Evolutionary conservation across 2,113 vertebrate species (phyloP), one percentile per base, ranked within the genome.

Genomic region (Callaeas wilsoni): DNA sequence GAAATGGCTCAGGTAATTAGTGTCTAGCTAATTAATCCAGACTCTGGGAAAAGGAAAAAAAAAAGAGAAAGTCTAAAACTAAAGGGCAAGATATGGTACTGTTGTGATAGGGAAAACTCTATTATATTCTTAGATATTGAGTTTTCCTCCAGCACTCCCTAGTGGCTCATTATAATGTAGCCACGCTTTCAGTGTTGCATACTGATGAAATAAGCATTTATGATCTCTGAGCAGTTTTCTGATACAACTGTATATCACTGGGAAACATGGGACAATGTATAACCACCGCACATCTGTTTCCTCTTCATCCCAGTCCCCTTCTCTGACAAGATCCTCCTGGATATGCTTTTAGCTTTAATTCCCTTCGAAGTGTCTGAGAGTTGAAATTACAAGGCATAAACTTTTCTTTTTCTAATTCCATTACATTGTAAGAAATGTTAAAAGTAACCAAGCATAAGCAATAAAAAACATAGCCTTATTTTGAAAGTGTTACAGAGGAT

Each of bases 1-100:
- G 75, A 95, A 96, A 96, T 95, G 57, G 79, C 60, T 77, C 87
- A 59, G 64, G 63, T 90, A 85, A 96, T 95, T 95, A 87, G 52
- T 74, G 78, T 35, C 63, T 88, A 83, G 14, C 21, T 96, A 96
- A 91, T 95, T 95, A 95, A 96, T 73, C 23, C 50, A 87, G 68
- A 35, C n/a, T 74, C 55, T 63, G 22, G 37, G 12, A 5, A 8
- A 30, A 55, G 17, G 6, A 10, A 6, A 19, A 32, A 11, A 29
- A 21, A 26, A 13, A 14, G 16, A 39, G 26, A 18, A 32, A 13
- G 3, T 2, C 14, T 22, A 8, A 71, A 71, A 65, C 6, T 59
- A 73, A 94, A 96, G 49, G 50, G 29, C 46, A 91, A 91, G 87
- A 68, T 52, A 68, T 27, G 56, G 46, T 59, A 42, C 15, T 67